A percentile compares a stretch with the other conserved stretches of the same genome.
Conservation (phyloP, 2,888 invertebrate genomes). For the Drosophila histrio region DNA sequence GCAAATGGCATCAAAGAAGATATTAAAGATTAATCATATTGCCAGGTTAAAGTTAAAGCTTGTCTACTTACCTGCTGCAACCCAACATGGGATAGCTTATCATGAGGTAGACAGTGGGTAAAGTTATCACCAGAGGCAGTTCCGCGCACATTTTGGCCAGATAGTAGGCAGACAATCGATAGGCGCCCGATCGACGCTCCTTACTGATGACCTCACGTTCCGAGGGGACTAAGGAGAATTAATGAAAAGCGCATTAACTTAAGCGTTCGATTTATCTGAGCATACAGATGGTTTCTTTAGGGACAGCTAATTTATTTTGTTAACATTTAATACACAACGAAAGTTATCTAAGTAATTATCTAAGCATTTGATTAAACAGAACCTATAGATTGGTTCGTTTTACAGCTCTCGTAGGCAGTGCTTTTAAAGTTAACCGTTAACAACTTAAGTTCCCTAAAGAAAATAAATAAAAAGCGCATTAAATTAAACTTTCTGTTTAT, state of each 20-base stretch:
- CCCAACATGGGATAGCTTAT: constrained; percentile 92
- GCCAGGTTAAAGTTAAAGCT: fast-evolving
- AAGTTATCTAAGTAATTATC: too few relatives aligned
- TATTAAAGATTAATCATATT: background rate
- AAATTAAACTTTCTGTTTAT: background rate
- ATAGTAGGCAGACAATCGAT: constrained; percentile 91
- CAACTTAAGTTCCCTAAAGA: background rate
- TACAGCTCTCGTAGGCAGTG: too few relatives aligned
- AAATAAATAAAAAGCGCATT: background rate
- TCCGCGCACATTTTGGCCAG: constrained; percentile 93
- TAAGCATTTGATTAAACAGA: too few relatives aligned
- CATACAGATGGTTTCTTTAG: background rate
- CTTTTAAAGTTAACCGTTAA: too few relatives aligned
- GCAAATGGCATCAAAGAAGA: too few relatives aligned
- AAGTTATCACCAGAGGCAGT: constrained; percentile 89
- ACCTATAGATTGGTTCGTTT: too few relatives aligned
- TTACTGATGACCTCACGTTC: constrained; percentile 92
- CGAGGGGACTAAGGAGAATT: constrained; percentile 87
- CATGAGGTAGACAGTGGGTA: constrained; percentile 90
- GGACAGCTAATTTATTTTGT: too few relatives aligned
- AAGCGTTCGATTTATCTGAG: background rate
- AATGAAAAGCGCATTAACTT: background rate
- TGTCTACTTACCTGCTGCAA: constrained; percentile 77
- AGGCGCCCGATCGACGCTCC: constrained; percentile 91
- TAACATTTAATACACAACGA: background rate